Percentiles rank a stretch among this genome's conserved stretches.
phyloP scores from a whole-genome alignment of 2,888 invertebrate genomes.

The Dolichomitus sp. region DNA sequence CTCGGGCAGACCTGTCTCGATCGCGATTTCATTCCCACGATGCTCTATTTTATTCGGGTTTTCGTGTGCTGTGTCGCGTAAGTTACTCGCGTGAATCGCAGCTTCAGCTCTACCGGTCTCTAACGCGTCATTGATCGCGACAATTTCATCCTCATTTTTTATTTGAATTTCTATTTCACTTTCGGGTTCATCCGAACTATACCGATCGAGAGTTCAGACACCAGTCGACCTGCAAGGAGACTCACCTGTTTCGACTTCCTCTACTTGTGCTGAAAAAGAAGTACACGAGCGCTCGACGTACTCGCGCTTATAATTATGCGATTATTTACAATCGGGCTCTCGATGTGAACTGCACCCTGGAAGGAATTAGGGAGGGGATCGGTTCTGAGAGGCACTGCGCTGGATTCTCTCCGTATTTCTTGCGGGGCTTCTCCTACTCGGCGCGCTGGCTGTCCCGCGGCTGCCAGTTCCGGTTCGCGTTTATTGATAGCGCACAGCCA shows the following conservation, averaged over 20 bases:
- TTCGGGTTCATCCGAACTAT: neutral
- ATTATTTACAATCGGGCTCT: neutral
- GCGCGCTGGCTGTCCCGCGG: conserved; percentile 24
- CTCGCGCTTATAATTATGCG: neutral
- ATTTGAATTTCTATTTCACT: neutral
- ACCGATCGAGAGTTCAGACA: neutral
- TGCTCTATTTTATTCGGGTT: neutral
- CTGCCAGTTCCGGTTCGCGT: conserved; percentile 4
- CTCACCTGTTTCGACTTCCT: neutral
- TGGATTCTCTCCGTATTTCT: neutral
- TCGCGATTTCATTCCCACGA: neutral
- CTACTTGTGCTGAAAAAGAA: neutral
- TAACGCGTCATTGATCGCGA: neutral
- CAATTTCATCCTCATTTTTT: too few species aligned
- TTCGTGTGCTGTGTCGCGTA: neutral
- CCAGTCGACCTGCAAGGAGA: neutral
- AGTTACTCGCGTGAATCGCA: neutral
- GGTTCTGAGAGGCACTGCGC: neutral
- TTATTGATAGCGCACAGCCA: conserved; percentile 4
- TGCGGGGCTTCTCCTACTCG: neutral
- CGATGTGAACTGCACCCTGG: neutral
- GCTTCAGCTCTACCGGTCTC: neutral
- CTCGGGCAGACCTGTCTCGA: neutral
- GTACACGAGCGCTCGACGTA: neutral
- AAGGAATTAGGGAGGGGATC: neutral